phyloP scores from a whole-genome alignment of 2,797 vertebrate species.

The Morelia viridis region DNA sequence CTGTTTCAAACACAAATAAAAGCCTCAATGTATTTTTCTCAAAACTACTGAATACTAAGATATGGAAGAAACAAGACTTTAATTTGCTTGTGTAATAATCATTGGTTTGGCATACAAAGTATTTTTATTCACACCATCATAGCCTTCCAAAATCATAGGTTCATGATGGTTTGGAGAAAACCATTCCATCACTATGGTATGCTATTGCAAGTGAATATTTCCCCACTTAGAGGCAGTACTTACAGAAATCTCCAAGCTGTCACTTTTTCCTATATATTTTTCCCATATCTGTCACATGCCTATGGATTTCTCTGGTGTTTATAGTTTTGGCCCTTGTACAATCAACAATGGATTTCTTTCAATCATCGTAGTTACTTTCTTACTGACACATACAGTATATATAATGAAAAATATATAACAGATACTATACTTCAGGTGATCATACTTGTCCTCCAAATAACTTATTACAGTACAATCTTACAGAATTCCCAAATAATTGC shows the following conservation, averaged over 20 bases:
- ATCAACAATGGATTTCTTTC: background rate
- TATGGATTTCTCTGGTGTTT: background rate
- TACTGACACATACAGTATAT: background rate
- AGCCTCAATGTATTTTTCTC: background rate
- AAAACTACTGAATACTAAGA: background rate
- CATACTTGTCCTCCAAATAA: background rate
- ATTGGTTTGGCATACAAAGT: background rate
- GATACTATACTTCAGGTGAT: background rate
- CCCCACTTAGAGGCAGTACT: background rate
- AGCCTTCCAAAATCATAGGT: background rate
- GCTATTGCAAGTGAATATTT: background rate
- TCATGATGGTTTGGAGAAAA: background rate
- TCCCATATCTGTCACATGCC: background rate
- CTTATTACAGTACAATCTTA: conserved; percentile 4
- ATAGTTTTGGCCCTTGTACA: background rate
- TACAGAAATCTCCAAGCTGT: background rate
- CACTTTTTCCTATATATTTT: background rate
- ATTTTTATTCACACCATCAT: background rate
- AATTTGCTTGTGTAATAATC: background rate
- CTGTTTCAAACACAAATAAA: background rate
- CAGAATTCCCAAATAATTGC: conserved; percentile 57
- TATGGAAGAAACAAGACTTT: background rate
- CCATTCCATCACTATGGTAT: background rate
- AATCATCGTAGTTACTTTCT: background rate
- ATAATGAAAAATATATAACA: background rate